Percentiles rank a stretch among this genome's conserved stretches.
Evolutionary conservation across 2,113 vertebrate genomes (phyloP).

Genomic region (Amphiprion ocellaris): DNA sequence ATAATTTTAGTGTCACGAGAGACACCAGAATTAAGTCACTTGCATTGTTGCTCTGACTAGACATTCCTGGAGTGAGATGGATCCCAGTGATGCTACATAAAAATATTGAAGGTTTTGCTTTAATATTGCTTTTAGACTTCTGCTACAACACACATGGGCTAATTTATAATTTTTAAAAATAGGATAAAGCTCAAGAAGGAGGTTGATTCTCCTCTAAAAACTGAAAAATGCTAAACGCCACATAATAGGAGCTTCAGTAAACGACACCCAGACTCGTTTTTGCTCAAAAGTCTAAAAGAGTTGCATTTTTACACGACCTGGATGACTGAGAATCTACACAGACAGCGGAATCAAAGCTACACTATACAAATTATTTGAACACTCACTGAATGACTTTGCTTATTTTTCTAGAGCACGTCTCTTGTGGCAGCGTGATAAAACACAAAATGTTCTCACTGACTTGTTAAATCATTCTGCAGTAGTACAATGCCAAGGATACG

Average conservation of each 20-base stretch:
- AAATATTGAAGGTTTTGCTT: neutral
- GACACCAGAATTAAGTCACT: slow-evolving; percentile 12
- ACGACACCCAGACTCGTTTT: too few species aligned
- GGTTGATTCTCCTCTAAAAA: neutral
- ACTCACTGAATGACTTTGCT: neutral
- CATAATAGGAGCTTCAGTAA: too few species aligned
- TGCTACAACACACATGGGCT: neutral
- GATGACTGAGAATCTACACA: too few species aligned
- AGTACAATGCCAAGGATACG: slow-evolving; percentile 2
- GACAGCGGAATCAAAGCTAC: neutral
- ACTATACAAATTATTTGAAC: neutral
- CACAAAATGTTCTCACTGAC: neutral
- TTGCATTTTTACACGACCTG: too few species aligned
- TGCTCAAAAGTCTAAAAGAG: too few species aligned
- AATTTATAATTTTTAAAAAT: too few species aligned
- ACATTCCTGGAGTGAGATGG: neutral
- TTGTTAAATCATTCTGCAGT: neutral
- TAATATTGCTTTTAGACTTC: neutral
- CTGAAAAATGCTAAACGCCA: neutral
- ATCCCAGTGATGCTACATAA: slow-evolving; percentile 29
- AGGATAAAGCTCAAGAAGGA: too few species aligned
- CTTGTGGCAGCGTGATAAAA: neutral
- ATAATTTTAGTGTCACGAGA: neutral
- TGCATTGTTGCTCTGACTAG: slow-evolving; percentile 8
- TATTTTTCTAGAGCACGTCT: neutral